Percentiles rank a stretch among this genome's conserved stretches.
Evolutionary conservation across 2,888 invertebrate species (phyloP).

Genomic region (Steinernema carpocapsae): DNA sequence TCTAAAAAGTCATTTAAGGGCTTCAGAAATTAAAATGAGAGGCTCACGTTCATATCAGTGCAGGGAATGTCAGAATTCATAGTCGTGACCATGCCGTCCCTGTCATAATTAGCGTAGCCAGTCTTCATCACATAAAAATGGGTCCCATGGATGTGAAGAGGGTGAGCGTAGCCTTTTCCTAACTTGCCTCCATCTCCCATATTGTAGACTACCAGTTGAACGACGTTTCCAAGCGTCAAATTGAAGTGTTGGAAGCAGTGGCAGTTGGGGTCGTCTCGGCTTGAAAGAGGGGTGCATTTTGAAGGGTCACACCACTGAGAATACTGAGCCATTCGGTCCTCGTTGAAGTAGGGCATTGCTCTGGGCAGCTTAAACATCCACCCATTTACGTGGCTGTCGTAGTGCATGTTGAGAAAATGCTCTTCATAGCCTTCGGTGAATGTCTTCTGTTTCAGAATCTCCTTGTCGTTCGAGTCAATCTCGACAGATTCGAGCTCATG

Average conservation of each 20-base stretch:
- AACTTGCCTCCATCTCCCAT: slow-evolving; percentile 13
- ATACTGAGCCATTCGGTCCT: neutral
- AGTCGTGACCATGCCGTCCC: slow-evolving; percentile 33
- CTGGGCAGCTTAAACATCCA: neutral
- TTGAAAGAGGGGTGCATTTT: neutral
- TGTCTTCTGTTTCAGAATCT: slow-evolving; percentile 44
- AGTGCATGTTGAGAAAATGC: slow-evolving; percentile 34
- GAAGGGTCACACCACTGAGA: neutral
- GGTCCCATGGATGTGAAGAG: slow-evolving; percentile 30
- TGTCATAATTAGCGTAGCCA: neutral
- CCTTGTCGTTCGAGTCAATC: slow-evolving; percentile 41
- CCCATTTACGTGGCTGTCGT: slow-evolving; percentile 10
- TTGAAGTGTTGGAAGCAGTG: slow-evolving; percentile 23
- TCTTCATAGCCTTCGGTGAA: slow-evolving; percentile 41
- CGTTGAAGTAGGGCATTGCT: slow-evolving; percentile 10
- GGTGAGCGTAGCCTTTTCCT: slow-evolving; percentile 13
- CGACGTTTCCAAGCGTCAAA: neutral
- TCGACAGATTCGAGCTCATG: slow-evolving; percentile 50
- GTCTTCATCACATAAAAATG: slow-evolving; percentile 36
- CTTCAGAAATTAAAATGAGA: neutral
- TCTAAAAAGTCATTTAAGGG: neutral
- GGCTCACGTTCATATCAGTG: slow-evolving; percentile 21
- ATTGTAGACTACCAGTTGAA: slow-evolving; percentile 33
- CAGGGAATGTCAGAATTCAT: slow-evolving; percentile 52
- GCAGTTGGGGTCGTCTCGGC: neutral